Evolutionary conservation across 2,113 vertebrate genomes (phyloP), one percentile per base, ranked within the genome.

Genomic region (Grallaria varia): DNA sequence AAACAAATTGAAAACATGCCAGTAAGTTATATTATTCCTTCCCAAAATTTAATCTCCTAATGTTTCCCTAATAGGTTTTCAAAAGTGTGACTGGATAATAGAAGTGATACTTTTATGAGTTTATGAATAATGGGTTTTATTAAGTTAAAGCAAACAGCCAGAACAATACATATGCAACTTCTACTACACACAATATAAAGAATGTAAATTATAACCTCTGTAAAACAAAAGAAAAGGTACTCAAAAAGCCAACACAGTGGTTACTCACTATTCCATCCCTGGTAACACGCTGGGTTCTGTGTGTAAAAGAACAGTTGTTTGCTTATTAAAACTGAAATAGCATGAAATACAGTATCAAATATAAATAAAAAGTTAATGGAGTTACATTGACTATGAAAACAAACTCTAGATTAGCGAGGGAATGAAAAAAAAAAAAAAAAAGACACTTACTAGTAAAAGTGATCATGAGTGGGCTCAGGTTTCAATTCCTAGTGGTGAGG

Each of bases 71-170:
- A 67, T 2, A 78, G 84, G 87, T 68, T 87, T 79, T 97, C 63
- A 83, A 91, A 91, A 84, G 72, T 22, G 44, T 94, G 89, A 84
- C 95, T 97, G 94, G 74, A 94, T 97, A 96, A 96, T 76, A 97
- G 95, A 97, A 98, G 96, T 93, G 91, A 96, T 97, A 87, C 91
- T 95, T 97, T 96, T 87, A 87, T 78, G 66, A 92, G 97, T 97
- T 98, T 97, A 95, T 97, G 97, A 98, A 97, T 97, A 98, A 98
- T 97, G 97, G 96, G 96, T 92, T 98, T 98, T 98, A 98, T 98
- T 98, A 98, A 98, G 97, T 98, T 98, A 98, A 97, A 98, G 97
- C 97, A 98, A 98, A 98, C 96, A 98, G 98, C 96, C 98, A 98
- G 97, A 98, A 97, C 97, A 97, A 97, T 98, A 98, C 98, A 98